phyloP scores from a whole-genome alignment of 1,140 invertebrate species.

The Bathynomus jamesi region DNA sequence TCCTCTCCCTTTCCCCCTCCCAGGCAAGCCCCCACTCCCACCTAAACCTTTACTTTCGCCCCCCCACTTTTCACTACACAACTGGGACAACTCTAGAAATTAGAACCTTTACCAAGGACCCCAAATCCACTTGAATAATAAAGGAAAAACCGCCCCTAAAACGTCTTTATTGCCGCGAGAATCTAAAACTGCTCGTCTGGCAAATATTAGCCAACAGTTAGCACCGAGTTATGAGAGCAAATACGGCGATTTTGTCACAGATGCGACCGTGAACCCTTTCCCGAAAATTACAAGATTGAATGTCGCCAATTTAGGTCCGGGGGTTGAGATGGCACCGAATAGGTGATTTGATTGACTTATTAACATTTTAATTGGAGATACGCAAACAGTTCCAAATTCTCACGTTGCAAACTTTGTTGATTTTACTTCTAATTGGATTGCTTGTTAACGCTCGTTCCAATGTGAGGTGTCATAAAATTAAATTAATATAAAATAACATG shows the following conservation, averaged over 20 bases:
- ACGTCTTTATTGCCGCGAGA: neutral
- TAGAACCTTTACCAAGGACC: neutral
- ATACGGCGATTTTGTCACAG: neutral
- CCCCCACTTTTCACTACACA: neutral
- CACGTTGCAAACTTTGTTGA: neutral
- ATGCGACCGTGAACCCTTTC: neutral
- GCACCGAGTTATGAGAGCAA: neutral
- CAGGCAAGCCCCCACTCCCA: neutral
- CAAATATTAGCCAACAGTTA: slow-evolving; percentile 1
- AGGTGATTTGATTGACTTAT: neutral
- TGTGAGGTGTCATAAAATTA: neutral
- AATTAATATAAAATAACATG: neutral
- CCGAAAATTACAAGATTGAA: neutral
- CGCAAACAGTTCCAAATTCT: neutral
- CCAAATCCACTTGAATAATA: neutral
- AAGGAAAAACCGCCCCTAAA: neutral
- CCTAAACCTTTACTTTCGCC: too few species aligned
- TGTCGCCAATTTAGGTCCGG: neutral
- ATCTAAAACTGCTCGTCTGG: neutral
- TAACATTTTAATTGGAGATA: neutral
- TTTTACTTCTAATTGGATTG: neutral
- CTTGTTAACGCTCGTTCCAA: neutral
- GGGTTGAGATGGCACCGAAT: neutral
- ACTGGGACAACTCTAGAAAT: neutral
- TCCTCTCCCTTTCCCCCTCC: neutral